phyloP scores from a whole-genome alignment of 2,113 vertebrate genomes.

The Tylochromis polylepis region DNA sequence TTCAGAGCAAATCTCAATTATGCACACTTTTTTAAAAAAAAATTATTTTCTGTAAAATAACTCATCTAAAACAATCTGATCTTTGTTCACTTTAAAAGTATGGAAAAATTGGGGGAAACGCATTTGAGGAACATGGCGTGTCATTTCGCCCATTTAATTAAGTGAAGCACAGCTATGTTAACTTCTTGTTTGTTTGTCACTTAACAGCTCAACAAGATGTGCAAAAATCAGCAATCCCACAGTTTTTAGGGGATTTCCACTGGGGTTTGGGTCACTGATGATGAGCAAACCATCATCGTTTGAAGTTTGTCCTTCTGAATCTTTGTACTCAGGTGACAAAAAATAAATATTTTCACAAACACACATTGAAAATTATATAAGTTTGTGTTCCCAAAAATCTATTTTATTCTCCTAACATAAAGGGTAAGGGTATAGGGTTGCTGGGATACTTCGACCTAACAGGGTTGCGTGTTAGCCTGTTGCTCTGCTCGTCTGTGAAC shows the following conservation, averaged over 20 bases:
- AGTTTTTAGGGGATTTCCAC: not conserved
- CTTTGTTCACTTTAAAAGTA: not conserved
- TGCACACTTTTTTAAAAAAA: not conserved
- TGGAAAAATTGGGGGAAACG: not conserved
- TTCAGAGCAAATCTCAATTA: not conserved
- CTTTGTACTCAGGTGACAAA: not conserved
- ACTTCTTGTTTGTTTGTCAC: accelerated
- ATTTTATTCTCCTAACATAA: not conserved
- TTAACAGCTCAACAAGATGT: accelerated
- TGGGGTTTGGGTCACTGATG: not conserved
- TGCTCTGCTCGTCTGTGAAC: not conserved
- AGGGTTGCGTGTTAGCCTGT: not conserved
- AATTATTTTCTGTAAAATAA: accelerated
- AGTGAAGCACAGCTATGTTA: not conserved
- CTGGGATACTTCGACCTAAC: not conserved
- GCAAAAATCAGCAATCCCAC: not conserved
- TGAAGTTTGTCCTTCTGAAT: not conserved
- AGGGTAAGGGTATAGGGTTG: accelerated
- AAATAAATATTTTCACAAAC: not conserved
- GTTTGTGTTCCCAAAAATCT: not conserved
- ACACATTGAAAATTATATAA: not conserved
- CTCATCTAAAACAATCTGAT: not conserved
- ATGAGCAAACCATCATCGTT: not conserved
- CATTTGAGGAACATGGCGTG: not conserved
- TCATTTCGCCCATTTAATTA: not conserved